Conservation (phyloP, 2,888 invertebrate species). For the Nudaria mundana region DNA sequence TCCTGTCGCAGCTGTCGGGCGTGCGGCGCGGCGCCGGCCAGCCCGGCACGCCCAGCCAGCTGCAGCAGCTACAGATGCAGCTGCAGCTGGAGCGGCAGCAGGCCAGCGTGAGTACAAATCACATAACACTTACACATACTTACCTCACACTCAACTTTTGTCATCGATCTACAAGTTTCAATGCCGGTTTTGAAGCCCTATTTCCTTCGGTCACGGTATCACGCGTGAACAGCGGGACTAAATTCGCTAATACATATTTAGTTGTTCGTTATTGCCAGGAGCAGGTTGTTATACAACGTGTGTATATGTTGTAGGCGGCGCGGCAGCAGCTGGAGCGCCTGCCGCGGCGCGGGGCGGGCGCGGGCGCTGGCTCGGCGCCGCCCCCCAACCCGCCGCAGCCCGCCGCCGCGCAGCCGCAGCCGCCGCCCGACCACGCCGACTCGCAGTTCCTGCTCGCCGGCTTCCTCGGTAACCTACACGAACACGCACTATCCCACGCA, state of each 20-base stretch:
- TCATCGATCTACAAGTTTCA: too few relatives aligned
- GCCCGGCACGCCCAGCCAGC: conserved; percentile 86
- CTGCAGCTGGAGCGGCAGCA: conserved; percentile 94
- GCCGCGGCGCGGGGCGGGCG: conserved; percentile 86
- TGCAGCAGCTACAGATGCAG: conserved; percentile 98
- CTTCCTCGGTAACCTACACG: conserved; percentile 49
- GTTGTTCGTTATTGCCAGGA: not conserved
- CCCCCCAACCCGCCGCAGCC: conserved; percentile 63
- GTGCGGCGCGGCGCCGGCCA: conserved; percentile 87
- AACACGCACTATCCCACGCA: too few relatives aligned
- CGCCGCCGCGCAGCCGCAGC: conserved; percentile 60
- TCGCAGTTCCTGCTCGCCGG: conserved; percentile 64
- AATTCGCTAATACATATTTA: too few relatives aligned
- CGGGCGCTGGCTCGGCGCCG: conserved; percentile 72
- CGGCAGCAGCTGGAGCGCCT: conserved; percentile 94
- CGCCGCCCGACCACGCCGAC: conserved; percentile 50
- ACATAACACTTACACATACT: not conserved
- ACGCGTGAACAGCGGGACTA: too few relatives aligned
- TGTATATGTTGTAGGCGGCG: conserved; percentile 81
- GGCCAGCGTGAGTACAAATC: conserved; percentile 79
- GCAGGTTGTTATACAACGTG: not conserved
- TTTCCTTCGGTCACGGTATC: too few relatives aligned
- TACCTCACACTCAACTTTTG: too few relatives aligned
- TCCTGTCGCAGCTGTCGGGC: conserved; percentile 96
- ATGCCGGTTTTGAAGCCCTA: too few relatives aligned